phyloP scores from a whole-genome alignment of 2,888 invertebrate genomes.

The Hypena proboscidalis region DNA sequence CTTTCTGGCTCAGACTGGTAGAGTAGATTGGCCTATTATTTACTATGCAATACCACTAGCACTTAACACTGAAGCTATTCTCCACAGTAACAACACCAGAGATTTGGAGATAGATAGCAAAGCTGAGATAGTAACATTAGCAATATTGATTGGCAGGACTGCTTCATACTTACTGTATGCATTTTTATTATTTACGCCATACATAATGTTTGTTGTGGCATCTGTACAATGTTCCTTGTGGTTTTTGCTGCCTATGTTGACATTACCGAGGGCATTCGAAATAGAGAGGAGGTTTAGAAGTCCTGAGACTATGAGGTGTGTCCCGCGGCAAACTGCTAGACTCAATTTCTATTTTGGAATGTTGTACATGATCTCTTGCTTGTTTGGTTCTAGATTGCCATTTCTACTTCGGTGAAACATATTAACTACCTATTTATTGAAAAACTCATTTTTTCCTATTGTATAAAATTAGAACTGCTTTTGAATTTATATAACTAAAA shows the following conservation, averaged over 20 bases:
- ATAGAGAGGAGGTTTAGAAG: conserved; percentile 95
- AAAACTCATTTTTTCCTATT: too few species aligned
- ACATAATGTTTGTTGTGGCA: conserved; percentile 94
- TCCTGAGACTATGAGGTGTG: conserved; percentile 90
- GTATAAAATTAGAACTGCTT: too few species aligned
- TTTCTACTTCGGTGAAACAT: conserved; percentile 72
- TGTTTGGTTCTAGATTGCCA: conserved; percentile 88
- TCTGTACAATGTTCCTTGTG: conserved; percentile 93
- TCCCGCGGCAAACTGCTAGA: conserved; percentile 95
- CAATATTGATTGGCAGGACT: conserved; percentile 96
- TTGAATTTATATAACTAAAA: too few species aligned
- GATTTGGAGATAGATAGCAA: conserved; percentile 94
- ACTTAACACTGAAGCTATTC: conserved; percentile 96
- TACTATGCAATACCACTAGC: conserved; percentile 97
- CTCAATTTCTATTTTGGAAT: conserved; percentile 96
- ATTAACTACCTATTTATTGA: background rate
- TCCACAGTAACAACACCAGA: conserved; percentile 97
- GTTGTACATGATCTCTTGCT: conserved; percentile 94
- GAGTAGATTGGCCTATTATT: conserved; percentile 95
- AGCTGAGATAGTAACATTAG: conserved; percentile 97
- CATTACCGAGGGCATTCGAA: conserved; percentile 94
- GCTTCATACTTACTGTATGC: conserved; percentile 96
- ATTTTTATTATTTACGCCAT: conserved; percentile 95
- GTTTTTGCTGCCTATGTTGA: conserved; percentile 95
- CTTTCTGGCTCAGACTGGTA: conserved; percentile 96